Conservation (phyloP, 2,888 invertebrate species). For the Sycophila texana region DNA sequence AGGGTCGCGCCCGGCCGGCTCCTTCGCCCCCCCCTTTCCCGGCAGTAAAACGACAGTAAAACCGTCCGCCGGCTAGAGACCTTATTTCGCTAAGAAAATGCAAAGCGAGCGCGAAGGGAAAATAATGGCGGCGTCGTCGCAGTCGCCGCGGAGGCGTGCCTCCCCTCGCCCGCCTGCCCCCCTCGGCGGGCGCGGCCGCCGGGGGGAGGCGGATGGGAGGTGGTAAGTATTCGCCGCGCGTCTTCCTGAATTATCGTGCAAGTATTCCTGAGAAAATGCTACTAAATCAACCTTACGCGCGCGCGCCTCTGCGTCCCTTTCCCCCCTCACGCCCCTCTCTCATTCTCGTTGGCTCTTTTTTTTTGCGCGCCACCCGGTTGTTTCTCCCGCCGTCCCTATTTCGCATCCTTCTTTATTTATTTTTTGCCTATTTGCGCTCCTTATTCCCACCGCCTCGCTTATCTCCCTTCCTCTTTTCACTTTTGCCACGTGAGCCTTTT, state of each 20-base stretch:
- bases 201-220: slow-evolving; percentile 56
- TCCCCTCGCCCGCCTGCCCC: neutral
- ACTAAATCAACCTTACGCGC: slow-evolving; percentile 68
- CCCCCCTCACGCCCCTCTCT: slow-evolving; percentile 51
- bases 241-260: slow-evolving; percentile 70
- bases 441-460: slow-evolving; percentile 46
- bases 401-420: slow-evolving; percentile 51
- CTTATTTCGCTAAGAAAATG: slow-evolving; percentile 62
- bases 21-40: slow-evolving; percentile 28
- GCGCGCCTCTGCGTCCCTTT: slow-evolving; percentile 58
- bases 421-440: slow-evolving; percentile 51
- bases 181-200: too few species aligned
- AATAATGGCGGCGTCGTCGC: slow-evolving; percentile 59
- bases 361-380: slow-evolving; percentile 27
- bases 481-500: neutral
- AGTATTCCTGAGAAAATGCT: slow-evolving; percentile 70
- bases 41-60: slow-evolving; percentile 59
- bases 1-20: slow-evolving; percentile 41
- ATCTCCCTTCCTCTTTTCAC: slow-evolving; percentile 8
- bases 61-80: slow-evolving; percentile 54
- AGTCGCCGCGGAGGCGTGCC: slow-evolving; percentile 43
- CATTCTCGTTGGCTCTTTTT: slow-evolving; percentile 38
- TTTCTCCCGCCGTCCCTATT: slow-evolving; percentile 31
- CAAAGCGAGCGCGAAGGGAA: slow-evolving; percentile 62
- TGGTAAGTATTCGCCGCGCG: slow-evolving; percentile 70